Percentiles rank a stretch among this genome's conserved stretches.
phyloP scores from a whole-genome alignment of 2,888 invertebrate species.

The Standfussiana lucernea region DNA sequence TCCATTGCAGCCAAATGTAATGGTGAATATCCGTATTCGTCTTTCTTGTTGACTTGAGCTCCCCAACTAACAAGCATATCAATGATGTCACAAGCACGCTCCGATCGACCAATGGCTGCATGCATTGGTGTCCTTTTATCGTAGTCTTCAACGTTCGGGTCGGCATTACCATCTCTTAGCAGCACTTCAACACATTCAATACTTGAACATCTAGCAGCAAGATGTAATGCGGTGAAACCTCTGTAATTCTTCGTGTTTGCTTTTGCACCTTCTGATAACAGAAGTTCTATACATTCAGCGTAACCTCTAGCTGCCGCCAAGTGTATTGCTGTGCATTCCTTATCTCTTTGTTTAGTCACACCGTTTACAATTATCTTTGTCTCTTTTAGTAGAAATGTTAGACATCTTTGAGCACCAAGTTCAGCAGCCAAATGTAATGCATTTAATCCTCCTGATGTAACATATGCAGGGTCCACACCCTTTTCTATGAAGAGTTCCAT shows the following conservation, averaged over 20 bases:
- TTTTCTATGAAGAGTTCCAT: slow-evolving; percentile 93
- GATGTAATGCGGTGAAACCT: slow-evolving; percentile 96
- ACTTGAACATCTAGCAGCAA: slow-evolving; percentile 95
- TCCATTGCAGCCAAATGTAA: slow-evolving; percentile 96
- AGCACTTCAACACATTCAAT: slow-evolving; percentile 95
- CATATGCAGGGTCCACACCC: slow-evolving; percentile 94
- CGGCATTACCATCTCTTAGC: slow-evolving; percentile 93
- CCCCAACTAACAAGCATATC: slow-evolving; percentile 95
- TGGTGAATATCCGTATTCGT: slow-evolving; percentile 96
- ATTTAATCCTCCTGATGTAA: slow-evolving; percentile 94
- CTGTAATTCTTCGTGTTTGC: slow-evolving; percentile 94
- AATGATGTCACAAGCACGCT: slow-evolving; percentile 94
- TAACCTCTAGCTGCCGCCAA: slow-evolving; percentile 97
- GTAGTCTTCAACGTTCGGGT: slow-evolving; percentile 94
- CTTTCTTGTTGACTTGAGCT: slow-evolving; percentile 95
- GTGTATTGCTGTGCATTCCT: slow-evolving; percentile 95
- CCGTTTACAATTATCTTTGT: slow-evolving; percentile 94
- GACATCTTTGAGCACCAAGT: slow-evolving; percentile 93
- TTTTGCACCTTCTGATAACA: slow-evolving; percentile 94
- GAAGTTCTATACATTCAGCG: slow-evolving; percentile 94
- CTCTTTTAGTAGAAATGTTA: slow-evolving; percentile 94
- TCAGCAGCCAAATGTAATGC: slow-evolving; percentile 95
- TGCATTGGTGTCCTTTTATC: slow-evolving; percentile 95
- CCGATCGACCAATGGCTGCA: slow-evolving; percentile 94
- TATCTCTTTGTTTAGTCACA: slow-evolving; percentile 93